Evolutionary conservation across 2,113 vertebrate species (phyloP), one percentile per base, ranked within the genome.

Genomic region (Campylomormyrus numenius): DNA sequence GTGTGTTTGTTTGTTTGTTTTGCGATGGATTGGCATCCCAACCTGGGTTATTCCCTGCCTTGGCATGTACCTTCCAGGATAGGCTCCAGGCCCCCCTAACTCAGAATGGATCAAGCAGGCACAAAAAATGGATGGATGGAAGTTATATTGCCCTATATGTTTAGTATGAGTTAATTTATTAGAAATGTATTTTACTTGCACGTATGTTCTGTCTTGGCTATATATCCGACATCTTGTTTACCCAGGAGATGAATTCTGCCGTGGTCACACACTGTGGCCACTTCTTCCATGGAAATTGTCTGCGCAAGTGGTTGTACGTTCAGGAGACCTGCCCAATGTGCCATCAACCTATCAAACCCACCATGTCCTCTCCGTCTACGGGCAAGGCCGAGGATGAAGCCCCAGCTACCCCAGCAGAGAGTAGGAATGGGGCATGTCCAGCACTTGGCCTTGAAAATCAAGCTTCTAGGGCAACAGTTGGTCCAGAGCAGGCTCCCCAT

Each of bases 311-410:
- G 97, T 94, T 98, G 21, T 97, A 97, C 0, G 95, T 98, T 74
- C 97, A 97, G 94, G 96, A 97, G 93, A 96, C 97, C 0, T 97
- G 97, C 31, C 97, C 97, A 45, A 95, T 97, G 96, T 98, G 97
- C 83, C 97, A 97, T 92, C 95, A 96, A 58, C 91, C 91, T 0
- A 94, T 97, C 50, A 94, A 91, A 5, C 93, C 94, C 58, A 88
- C 90, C 0, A 42, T 85, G 0, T 42, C 90, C 0, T 87, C 0
- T 39, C 91, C 85, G 19, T 89, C 74, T 46, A 35, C 88, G 21
- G 85, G 35, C 17, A 56, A 46, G 56, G 53, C 31, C 31, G 87
- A 91, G 7, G 93, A 53, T 1, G 92, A 92, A 5, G 24, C 62
- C 10, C 91, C 88, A 0, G 56, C 90, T 5, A 27, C 49, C 46